phyloP scores from a whole-genome alignment of 2,797 vertebrate genomes.

The Onychomys arenicola region DNA sequence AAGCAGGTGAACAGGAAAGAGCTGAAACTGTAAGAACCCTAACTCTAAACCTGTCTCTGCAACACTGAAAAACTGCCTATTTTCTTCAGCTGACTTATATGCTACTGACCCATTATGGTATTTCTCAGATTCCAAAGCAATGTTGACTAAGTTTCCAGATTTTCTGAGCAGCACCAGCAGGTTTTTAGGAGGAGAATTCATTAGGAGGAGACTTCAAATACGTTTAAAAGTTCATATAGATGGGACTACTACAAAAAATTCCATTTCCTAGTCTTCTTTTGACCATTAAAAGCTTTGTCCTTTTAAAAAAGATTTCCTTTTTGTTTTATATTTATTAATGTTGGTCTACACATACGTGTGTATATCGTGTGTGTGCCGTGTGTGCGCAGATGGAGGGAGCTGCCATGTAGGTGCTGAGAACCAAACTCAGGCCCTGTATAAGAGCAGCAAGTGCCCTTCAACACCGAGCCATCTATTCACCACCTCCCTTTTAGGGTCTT shows the following conservation, averaged over 20 bases:
- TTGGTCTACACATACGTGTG: background rate
- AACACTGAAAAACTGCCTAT: background rate
- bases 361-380: background rate
- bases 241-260: background rate
- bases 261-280: background rate
- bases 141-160: conserved; percentile 12
- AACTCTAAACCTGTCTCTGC: background rate
- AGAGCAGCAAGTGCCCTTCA: background rate
- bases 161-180: background rate
- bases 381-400: background rate
- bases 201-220: background rate
- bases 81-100: background rate
- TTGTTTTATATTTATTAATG: background rate
- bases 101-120: background rate
- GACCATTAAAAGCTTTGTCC: background rate
- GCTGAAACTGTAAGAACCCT: background rate
- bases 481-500: background rate
- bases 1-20: too few species aligned
- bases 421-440: background rate
- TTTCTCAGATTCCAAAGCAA: background rate
- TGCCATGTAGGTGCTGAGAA: background rate
- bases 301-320: background rate
- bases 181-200: background rate
- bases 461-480: accelerated
- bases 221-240: background rate